phyloP scores from a whole-genome alignment of 30 jellyfish, hydroid and myxozoan genomes.

The Turritopsis dohrnii region DNA sequence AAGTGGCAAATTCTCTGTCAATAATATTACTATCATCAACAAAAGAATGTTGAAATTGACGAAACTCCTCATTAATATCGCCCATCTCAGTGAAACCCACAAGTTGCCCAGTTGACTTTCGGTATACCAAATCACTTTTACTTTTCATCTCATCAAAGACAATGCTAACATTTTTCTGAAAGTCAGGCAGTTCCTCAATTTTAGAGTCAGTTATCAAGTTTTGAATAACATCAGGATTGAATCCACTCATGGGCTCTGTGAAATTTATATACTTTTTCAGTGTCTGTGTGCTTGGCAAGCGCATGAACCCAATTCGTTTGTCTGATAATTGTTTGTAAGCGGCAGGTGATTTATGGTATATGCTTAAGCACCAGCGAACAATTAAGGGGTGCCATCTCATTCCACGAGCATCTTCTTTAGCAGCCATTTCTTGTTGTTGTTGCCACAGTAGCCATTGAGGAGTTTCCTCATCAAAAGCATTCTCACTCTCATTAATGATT shows the following conservation, averaged over 20 bases:
- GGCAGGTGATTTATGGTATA: conserved; percentile 1
- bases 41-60: background rate
- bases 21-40: background rate
- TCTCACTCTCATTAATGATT: background rate
- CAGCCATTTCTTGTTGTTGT: background rate
- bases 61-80: conserved; percentile 18
- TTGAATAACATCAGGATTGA: background rate
- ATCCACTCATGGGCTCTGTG: background rate
- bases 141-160: conserved; percentile 33
- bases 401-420: background rate
- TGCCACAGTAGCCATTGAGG: background rate
- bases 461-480: background rate
- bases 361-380: background rate
- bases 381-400: background rate
- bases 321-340: background rate
- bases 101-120: conserved; percentile 22
- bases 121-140: conserved; percentile 23
- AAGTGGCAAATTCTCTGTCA: conserved; percentile 18
- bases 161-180: conserved; percentile 16
- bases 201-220: background rate
- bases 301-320: background rate
- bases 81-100: conserved; percentile 42
- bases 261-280: background rate
- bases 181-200: conserved; percentile 5
- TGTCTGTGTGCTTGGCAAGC: background rate